Evolutionary conservation across 2,797 vertebrate genomes (phyloP), one percentile per base, ranked within the genome.

Genomic region (Halcyon badia): DNA sequence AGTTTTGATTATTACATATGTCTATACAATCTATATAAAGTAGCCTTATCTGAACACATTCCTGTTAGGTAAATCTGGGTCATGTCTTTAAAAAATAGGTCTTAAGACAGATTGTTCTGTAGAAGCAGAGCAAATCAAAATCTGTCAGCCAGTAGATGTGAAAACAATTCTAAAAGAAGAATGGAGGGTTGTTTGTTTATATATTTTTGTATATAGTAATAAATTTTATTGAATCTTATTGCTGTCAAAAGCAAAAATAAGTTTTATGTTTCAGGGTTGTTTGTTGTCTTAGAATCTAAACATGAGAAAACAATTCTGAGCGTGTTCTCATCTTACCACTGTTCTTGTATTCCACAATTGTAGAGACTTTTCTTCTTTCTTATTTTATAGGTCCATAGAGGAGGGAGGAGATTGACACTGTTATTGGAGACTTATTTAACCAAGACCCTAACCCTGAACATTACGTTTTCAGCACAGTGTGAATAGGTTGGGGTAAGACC

Each of bases 251-350:
- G 26, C 3, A 68, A 57, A 83, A 75, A 30, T 68, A 14, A 30
- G 0, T 64, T 77, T 75, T 89, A 17, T 15, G 8, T 81, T 89
- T 94, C 41, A 33, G n/a, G 12, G 16, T 66, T 83, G 12, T 5
- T 54, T 69, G 10, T 28, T 65, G 3, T 64, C 26, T 66, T 62
- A 31, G 18, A 64, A 90, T 61, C 7, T 64, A 46, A 81, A 26
- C 14, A 11, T 21, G 21, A 46, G 11, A 35, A 54, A 49, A 58
- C 48, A 44, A 46, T 3, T 16, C 10, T 4, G 4, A 41, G 16
- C 0, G 0, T 62, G 2, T 64, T 90, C 13, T 62, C 20, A 81
- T 8, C 2, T 68, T 69, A 51, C 35, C 11, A 6, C 58, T 1
- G 0, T 66, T 87, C 22, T 46, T 62, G 9, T 46, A 3, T 60